Evolutionary conservation across 2,888 invertebrate species (phyloP), one percentile per base, ranked within the genome.

Genomic region (Acrobasis suavella): DNA sequence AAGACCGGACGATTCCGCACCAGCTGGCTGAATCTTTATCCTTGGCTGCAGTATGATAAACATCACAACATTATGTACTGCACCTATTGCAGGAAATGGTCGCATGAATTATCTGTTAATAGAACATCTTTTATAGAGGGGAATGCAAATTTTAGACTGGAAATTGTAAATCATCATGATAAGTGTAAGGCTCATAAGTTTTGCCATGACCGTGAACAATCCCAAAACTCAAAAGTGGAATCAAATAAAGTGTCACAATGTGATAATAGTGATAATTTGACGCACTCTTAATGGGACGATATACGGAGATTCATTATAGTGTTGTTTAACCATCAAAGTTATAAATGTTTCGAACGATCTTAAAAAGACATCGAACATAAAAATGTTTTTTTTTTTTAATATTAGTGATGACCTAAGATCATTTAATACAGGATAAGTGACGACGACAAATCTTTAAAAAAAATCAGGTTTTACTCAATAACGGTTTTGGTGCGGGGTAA

Each of bases 101-200:
- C 95, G 61, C 93, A 93, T 58, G 77, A 80, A 58, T 66, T 80
- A 70, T 94, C 95, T 14, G 95, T 95, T 66, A 95, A 95, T 74
- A 93, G 96, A 64, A 96, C 96, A n/a, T 96, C 96, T 0, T 96
- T 96, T 74, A 95, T 96, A n/a, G 95, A 95, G 74, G 96, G 96
- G 64, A 96, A 95, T 75, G 93, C 95, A 56, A 96, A 96, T 83
- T 96, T 96, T 85, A 93, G 96, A 61, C 89, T 96, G 66, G 96
- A 96, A 88, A 96, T 96, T 74, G 94, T 96, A 56, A 96, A 96
- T 81, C 96, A 96, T 83, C 96, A 96, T 78, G 95, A 96, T 81
- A 96, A 95, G 80, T 96, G 95, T 81, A 96, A 96, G 83, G 96
- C 96, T 42, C 96, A 96, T 81, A 93, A 94, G 72, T 84, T 95